Base-by-base conservation (phyloP, 2,797 vertebrate species). In the Peromyscus aztecus region DNA sequence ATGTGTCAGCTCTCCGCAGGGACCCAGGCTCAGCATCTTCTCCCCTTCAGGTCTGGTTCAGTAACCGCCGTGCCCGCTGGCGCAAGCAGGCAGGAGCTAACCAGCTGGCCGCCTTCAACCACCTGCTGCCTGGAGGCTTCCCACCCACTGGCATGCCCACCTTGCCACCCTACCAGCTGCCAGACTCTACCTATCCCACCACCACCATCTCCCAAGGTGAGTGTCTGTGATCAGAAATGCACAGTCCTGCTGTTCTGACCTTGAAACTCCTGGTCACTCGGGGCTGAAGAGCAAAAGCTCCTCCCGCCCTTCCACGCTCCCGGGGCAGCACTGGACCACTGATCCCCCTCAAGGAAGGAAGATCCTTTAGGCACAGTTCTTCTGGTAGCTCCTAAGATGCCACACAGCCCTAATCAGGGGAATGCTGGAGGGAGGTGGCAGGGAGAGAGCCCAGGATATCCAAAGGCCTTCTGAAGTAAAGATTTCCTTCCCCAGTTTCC, bases 21-120 rank as follows among this genome's bases (percentile, higher is more conserved):
- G 65, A 65, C 24, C 14, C 13, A 29, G n/a, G 84, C 84, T 55
- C 4, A 61, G 14, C 17, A 14, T 27, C 59, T 95, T 27, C 2
- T 40, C 9, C 83, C 80, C 86, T 77, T 8, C 97, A 99, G 99
- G 99, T 99, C 96, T 99, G 99, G 99, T 99, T 99, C 98, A 99
- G 99, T 97, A 99, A 99, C 98, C 99, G 99, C 69, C 98, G 99
- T 6, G 99, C 99, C 31, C 98, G 99, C 65, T 99, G 99, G 99
- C 99, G 99, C 96, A 99, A 99, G 97, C 99, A 99, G 98, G 99
- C 99, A 0, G 99, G 99, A 34, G 99, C 99, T 24, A 99, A 99
- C 98, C 99, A 99, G 97, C 99, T 99, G 61, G 99, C 99, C 0
- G 99, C 99, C 0, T 99, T 99, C 98, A 99, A 99, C 98, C 99